phyloP scores from a whole-genome alignment of 1,140 invertebrate genomes.

The Drosophila sp. region DNA sequence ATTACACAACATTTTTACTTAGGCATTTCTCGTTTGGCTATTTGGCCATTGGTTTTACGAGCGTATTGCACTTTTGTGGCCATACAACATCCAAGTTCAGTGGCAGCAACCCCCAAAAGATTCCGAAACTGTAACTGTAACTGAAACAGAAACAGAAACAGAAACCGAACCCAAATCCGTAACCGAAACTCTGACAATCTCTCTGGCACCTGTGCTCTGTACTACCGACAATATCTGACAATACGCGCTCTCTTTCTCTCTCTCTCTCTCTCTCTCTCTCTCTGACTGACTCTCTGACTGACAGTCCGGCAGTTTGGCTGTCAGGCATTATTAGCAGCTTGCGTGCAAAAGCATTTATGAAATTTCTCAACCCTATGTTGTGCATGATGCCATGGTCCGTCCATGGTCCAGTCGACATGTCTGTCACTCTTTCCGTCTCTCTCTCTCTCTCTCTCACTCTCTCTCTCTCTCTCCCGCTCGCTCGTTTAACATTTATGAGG shows the following conservation, averaged over 20 bases:
- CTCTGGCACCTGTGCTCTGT: constrained; percentile 70
- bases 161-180: neutral
- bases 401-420: constrained; percentile 3
- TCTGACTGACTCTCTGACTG: neutral
- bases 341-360: constrained; percentile 81
- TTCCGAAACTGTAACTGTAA: constrained; percentile 51
- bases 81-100: constrained; percentile 37
- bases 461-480: constrained; percentile 18
- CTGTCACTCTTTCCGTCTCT: neutral
- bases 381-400: constrained; percentile 8
- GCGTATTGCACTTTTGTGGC: constrained; percentile 77
- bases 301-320: neutral
- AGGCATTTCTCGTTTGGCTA: constrained; percentile 71
- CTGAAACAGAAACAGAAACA: constrained; percentile 34
- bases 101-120: constrained; percentile 62
- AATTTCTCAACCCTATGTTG: constrained; percentile 55
- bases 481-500: constrained; percentile 78
- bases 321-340: constrained; percentile 74
- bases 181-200: neutral
- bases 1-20: constrained; percentile 80
- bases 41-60: constrained; percentile 79
- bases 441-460: neutral
- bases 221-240: constrained; percentile 17
- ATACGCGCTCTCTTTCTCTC: neutral
- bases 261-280: neutral